Base-by-base conservation (phyloP, 2,797 vertebrate genomes). In the Malurus splendens region DNA sequence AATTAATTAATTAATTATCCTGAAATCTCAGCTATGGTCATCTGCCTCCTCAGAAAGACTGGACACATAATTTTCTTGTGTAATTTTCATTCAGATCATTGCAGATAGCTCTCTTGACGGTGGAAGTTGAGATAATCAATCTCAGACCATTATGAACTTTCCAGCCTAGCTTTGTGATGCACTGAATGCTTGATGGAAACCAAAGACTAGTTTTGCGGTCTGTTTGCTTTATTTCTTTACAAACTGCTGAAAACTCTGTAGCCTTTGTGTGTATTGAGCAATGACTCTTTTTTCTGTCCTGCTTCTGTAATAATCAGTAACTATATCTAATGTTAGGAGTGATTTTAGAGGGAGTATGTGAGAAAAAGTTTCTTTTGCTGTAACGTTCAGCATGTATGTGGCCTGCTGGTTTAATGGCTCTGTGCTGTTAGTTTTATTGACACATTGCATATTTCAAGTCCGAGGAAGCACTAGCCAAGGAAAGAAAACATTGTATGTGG, bases 361-460 rank as follows among this genome's bases (percentile, higher is more conserved):
- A 6, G 32, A 74, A 61, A 90, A 68, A 18, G 0, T 47, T 18
- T 47, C 2, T 4, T 2, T 74, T 77, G 68, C 57, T 82, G 30
- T 52, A 55, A 23, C 0, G 1, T 12, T 68, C 13, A 27, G 6
- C 6, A 1, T 1, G 0, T 32, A 2, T 2, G 0, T 41, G 18
- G 16, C 11, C 44, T 73, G 32, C 22, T 56, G 14, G 33, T 16
- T 73, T 32, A 62, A 4, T 81, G 50, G 38, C 5, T 28, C 32
- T 47, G 8, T 68, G 41, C 23, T 65, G 6, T 41, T 47, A 4
- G 5, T 86, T 8, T 47, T 25, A 9, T 10, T 55, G 47, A 9
- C 13, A 6, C 14, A 33, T 50, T 82, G 24, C 10, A 4, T 70
- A 23, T 65, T 71, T 74, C 55, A 52, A 60, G 73, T 42, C 33